Conservation (phyloP, 2,888 invertebrate species). For the Protodeltote pygarga region DNA sequence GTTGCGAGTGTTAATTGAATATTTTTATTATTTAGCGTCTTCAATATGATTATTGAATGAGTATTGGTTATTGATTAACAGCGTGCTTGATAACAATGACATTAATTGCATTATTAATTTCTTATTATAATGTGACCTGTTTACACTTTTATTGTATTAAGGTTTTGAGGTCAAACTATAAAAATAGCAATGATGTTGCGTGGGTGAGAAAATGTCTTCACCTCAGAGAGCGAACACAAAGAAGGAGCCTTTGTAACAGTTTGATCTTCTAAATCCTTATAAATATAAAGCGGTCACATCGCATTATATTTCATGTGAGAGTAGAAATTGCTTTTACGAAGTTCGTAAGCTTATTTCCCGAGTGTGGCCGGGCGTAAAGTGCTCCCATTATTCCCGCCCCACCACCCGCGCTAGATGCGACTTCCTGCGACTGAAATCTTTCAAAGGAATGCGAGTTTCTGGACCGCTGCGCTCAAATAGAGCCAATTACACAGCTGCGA, state of each 20-base stretch:
- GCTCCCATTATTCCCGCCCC: slow-evolving; percentile 78
- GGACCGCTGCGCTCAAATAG: slow-evolving; percentile 71
- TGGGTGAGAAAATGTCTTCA: slow-evolving; percentile 28
- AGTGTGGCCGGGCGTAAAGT: slow-evolving; percentile 82
- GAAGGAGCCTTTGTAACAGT: slow-evolving; percentile 59
- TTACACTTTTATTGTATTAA: neutral
- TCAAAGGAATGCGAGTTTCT: slow-evolving; percentile 79
- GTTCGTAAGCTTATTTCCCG: slow-evolving; percentile 87
- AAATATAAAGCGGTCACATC: slow-evolving; percentile 82
- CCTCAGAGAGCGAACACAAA: slow-evolving; percentile 53
- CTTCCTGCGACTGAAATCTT: slow-evolving; percentile 65
- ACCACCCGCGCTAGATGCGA: slow-evolving; percentile 61
- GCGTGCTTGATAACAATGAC: too few species aligned
- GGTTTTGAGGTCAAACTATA: slow-evolving; percentile 2
- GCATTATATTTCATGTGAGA: slow-evolving; percentile 84
- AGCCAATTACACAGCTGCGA: slow-evolving; percentile 66
- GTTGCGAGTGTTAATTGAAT: too few species aligned
- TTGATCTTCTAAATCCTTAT: slow-evolving; percentile 81
- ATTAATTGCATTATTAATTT: neutral
- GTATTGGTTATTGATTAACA: too few species aligned
- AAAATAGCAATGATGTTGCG: slow-evolving; percentile 11
- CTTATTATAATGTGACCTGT: neutral
- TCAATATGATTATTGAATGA: too few species aligned
- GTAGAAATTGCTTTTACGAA: slow-evolving; percentile 85
- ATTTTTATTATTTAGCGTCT: too few species aligned